Conservation (phyloP, 37 sponge, comb jelly and placozoan genomes). For the Crambe crambe region DNA sequence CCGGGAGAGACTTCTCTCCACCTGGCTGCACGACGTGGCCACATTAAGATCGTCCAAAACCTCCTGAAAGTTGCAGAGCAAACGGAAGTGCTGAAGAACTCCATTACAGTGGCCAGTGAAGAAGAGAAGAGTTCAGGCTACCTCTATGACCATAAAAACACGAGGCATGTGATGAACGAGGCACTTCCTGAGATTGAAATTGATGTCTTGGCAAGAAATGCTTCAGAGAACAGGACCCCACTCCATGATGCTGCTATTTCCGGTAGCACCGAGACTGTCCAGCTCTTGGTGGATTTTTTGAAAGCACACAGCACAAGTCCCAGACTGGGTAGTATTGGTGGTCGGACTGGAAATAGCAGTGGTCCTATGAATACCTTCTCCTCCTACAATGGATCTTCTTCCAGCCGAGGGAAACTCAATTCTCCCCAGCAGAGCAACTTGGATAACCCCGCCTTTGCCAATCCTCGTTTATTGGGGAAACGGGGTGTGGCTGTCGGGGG, state of each 20-base stretch:
- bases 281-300: conserved; percentile 40
- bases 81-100: conserved; percentile 7
- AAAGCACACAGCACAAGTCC: not conserved
- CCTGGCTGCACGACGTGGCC: conserved; percentile 59
- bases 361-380: not conserved
- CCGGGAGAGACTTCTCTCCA: conserved; percentile 62
- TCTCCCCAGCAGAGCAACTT: not conserved
- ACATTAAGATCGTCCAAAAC: conserved; percentile 44
- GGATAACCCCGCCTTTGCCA: not conserved
- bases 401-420: not conserved
- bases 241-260: conserved; percentile 61
- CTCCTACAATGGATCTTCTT: not conserved
- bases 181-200: conserved; percentile 33
- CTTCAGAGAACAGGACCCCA: conserved; percentile 34
- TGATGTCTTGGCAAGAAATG: conserved; percentile 22
- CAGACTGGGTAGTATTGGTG: not conserved
- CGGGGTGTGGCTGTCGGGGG: too few species aligned
- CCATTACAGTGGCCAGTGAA: not conserved
- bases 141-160: not conserved
- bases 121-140: not conserved
- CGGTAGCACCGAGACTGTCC: conserved; percentile 51
- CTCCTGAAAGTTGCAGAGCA: conserved; percentile 51
- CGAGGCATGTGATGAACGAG: conserved; percentile 14
- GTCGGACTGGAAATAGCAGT: not conserved
- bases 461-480: not conserved